These are phyloP conservation scores for Tolmerus cingulatus DNA, from an alignment of 2,888 invertebrate species.

Conservation along the genomic window DNA sequence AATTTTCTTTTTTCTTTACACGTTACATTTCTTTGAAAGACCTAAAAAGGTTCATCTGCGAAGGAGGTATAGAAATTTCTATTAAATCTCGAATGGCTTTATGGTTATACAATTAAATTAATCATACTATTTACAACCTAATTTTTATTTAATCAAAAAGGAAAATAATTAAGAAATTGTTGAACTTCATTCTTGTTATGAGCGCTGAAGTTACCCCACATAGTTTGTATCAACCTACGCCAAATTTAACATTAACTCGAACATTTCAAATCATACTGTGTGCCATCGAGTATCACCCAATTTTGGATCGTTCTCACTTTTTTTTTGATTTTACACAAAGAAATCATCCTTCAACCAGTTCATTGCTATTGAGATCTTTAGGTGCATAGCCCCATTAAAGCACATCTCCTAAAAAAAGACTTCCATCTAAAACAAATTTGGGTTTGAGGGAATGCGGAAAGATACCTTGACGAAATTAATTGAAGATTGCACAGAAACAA, in stretches of 20 bases:
- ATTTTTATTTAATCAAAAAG: background rate
- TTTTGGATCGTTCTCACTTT: background rate
- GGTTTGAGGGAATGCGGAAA: background rate
- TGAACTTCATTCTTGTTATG: background rate
- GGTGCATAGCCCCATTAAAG: constrained; percentile 5
- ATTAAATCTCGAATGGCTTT: background rate
- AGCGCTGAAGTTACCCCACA: background rate
- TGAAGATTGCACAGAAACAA: background rate
- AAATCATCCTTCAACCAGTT: background rate
- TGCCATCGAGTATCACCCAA: background rate
- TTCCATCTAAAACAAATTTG: background rate
- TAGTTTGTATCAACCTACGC: background rate
- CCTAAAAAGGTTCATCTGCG: background rate
- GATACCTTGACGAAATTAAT: background rate
- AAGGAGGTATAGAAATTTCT: background rate
- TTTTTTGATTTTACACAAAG: background rate
- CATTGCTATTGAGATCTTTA: background rate
- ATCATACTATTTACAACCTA: background rate
- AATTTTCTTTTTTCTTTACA: background rate
- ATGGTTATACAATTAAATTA: background rate
- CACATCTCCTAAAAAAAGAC: background rate
- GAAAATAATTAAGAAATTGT: background rate
- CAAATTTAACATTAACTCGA: background rate
- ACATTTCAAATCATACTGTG: background rate
- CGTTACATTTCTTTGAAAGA: background rate